Base-by-base conservation (phyloP, 2,113 vertebrate species). In the Malurus elegans region DNA sequence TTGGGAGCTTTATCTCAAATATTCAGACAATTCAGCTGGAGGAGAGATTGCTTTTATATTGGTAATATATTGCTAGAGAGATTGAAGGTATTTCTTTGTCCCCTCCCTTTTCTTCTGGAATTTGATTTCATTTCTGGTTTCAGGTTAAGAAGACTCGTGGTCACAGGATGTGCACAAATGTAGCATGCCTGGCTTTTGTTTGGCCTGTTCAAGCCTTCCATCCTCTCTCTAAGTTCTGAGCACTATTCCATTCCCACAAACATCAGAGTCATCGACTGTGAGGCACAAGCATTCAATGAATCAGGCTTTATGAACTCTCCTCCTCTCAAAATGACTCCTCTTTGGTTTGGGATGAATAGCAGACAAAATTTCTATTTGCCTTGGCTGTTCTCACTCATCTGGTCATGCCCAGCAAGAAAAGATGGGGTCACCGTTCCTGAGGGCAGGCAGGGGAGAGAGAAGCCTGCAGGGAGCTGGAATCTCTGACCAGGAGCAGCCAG, bases 391-490 rank as follows among this genome's bases (percentile, higher is more conserved):
- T 64, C 38, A 29, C 31, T 76, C 56, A 61, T 23, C 38, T 66
- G 74, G 18, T 54, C 31, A 31, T 24, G 74, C 5, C 9, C 18
- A 38, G 21, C 11, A 85, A 60, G 50, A 69, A 78, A 71, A 83
- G 26, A 48, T 1, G 1, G 14, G 57, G n/a, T n/a, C 28, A 25
- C 8, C 0, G 0, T 17, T 76, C 69, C n/a, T 26, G 6, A 62
- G 14, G 69, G 34, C 1, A 3, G 57, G 16, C 12, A 8, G 4
- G 3, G 10, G 34, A 48, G 32, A 50, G 4, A 76, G n/a, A 44
- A 24, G 7, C 12, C 20, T 28, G 18, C 4, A 6, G 20, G 4
- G 17, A 4, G 0, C 6, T 34, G 38, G 34, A 28, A 13, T 26
- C 45, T 71, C 45, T 16, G 19, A 2, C 5, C 15, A 17, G 26